Evolutionary conservation across 2,888 invertebrate genomes (phyloP).

Genomic region (Brenthis ino): DNA sequence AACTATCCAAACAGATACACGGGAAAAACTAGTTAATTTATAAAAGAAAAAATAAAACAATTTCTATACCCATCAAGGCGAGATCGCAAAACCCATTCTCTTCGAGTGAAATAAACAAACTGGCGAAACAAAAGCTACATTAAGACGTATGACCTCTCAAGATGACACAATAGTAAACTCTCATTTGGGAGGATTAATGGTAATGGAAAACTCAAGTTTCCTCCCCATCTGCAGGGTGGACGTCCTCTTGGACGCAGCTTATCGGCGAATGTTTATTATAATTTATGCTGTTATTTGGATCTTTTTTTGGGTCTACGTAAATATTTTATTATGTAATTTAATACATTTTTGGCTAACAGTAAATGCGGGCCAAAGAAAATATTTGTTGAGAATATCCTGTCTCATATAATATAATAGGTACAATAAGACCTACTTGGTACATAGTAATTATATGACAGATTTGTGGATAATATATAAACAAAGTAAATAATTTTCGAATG

Average conservation of each 20-base stretch:
- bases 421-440: no score
- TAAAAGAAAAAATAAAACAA: not conserved
- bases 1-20: no score
- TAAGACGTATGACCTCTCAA: constrained; percentile 55
- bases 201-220: constrained; percentile 64
- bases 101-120: constrained; percentile 36
- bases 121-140: constrained; percentile 48
- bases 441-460: no score
- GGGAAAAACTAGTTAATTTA: not conserved
- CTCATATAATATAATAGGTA: no score
- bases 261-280: constrained; percentile 41
- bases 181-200: constrained; percentile 60
- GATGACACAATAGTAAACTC: constrained; percentile 56
- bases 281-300: constrained; percentile 37
- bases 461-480: no score
- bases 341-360: no score
- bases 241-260: constrained; percentile 39
- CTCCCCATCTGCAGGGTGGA: constrained; percentile 34
- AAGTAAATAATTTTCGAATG: no score
- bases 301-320: constrained; percentile 23
- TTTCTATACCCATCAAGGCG: constrained; percentile 11
- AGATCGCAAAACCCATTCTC: constrained; percentile 30
- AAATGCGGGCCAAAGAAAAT: no score
- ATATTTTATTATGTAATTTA: not conserved
- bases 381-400: no score